phyloP scores from a whole-genome alignment of 2,888 invertebrate genomes.

The Rhopalosiphum nymphaeae region DNA sequence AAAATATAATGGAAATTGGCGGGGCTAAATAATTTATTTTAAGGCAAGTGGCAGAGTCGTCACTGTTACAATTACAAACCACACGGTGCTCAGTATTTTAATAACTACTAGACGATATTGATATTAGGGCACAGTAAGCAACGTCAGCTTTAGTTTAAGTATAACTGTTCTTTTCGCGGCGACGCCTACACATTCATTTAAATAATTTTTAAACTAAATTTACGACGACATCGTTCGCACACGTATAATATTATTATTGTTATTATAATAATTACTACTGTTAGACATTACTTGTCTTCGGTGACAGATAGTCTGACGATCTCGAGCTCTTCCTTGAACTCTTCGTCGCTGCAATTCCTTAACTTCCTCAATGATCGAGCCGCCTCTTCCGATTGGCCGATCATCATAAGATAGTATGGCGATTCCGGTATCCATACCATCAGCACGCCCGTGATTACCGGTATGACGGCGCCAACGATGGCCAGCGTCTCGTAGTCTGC shows the following conservation, averaged over 20 bases:
- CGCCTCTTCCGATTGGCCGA: slow-evolving; percentile 71
- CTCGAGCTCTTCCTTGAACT: slow-evolving; percentile 40
- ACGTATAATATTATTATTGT: neutral
- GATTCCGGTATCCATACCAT: slow-evolving; percentile 77
- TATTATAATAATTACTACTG: neutral
- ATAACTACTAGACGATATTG: neutral
- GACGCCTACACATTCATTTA: neutral
- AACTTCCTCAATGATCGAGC: slow-evolving; percentile 64
- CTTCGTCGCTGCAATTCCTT: slow-evolving; percentile 53
- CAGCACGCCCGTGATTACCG: slow-evolving; percentile 72
- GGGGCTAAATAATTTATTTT: neutral
- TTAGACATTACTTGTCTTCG: slow-evolving; percentile 57
- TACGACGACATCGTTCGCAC: too few species aligned
- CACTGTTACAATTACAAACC: neutral
- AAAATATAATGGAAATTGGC: neutral
- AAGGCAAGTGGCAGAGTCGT: neutral
- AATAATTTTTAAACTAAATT: neutral
- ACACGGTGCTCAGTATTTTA: neutral
- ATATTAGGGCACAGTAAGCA: neutral
- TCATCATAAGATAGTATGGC: slow-evolving; percentile 75
- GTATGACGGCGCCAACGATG: slow-evolving; percentile 71
- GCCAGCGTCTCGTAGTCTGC: slow-evolving; percentile 66
- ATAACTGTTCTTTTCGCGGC: neutral
- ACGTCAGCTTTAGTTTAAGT: neutral
- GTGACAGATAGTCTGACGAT: slow-evolving; percentile 64